Evolutionary conservation across 2,113 vertebrate genomes (phyloP), one percentile per base, ranked within the genome.

Genomic region (Acanthochromis polyacanthus): DNA sequence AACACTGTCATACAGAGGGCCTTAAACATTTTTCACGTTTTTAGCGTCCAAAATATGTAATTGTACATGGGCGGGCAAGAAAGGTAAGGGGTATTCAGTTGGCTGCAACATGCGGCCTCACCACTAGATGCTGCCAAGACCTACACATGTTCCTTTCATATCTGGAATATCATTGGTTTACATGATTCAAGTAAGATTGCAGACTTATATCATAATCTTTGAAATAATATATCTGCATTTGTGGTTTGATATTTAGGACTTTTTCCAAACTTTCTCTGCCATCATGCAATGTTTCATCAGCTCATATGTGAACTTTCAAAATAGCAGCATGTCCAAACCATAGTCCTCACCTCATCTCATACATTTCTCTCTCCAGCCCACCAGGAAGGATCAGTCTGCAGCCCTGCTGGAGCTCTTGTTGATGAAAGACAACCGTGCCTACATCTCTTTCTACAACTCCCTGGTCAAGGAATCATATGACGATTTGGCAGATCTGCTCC

Each of bases 391-490:
- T 4, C 92, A 96, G 92, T 97, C 97, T 40, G 93, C 91, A 66
- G 90, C 92, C 28, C 87, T 99, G 68, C 83, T 99, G 71, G 96
- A 96, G 68, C 80, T 96, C 52, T 91, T 99, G 79, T 94, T 99
- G 78, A 85, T 66, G 48, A 99, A 99, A 90, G 96, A 97, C 90
- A 97, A 98, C 88, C 79, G 86, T 50, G 90, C 96, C 5, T 98
- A 97, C 52, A 93, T 96, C 88, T 99, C 98, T 5, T 98, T 99
- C 91, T 99, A 99, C 90, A 99, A 99, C 38, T 97, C 97, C 23
- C 85, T 99, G 0, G 87, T 97, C 46, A 95, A 94, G 0, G 97
- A 99, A 90, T 92, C 95, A 0, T 99, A 99, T 70, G 89, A 93
- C 69, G 96, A 99, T 89, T 94, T 99, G 82, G 97, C 98, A 60